phyloP scores from a whole-genome alignment of 2,888 invertebrate genomes.

The Drosophila melanosoma region DNA sequence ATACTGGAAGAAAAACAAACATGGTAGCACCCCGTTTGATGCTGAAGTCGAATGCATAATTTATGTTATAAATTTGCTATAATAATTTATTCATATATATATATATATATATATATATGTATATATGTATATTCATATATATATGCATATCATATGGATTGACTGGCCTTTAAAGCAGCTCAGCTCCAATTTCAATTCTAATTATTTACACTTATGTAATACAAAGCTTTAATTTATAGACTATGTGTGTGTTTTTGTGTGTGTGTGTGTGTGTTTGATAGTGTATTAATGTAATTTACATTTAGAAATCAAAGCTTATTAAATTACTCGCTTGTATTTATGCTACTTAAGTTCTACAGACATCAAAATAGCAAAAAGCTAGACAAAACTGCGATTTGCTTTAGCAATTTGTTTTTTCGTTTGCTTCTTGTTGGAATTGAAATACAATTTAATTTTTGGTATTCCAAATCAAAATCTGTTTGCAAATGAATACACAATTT shows the following conservation, averaged over 20 bases:
- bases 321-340: conserved; percentile 54
- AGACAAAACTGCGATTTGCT: conserved; percentile 63
- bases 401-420: conserved; percentile 37
- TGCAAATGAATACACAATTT: conserved; percentile 52
- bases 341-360: conserved; percentile 70
- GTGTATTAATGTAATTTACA: conserved; percentile 57
- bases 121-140: conserved; percentile 5
- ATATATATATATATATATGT: conserved; percentile 1
- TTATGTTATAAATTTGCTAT: conserved; percentile 39
- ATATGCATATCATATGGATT: conserved; percentile 6
- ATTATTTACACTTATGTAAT: conserved; percentile 62
- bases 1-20: conserved; percentile 39
- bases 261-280: conserved; percentile 14
- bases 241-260: conserved; percentile 7
- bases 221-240: conserved; percentile 44
- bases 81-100: conserved; percentile 1
- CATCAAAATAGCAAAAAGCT: conserved; percentile 79
- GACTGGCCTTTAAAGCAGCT: conserved; percentile 30
- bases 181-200: conserved; percentile 23
- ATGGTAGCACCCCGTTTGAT: conserved; percentile 34
- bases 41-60: conserved; percentile 15
- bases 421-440: conserved; percentile 22
- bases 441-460: conserved; percentile 34
- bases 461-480: conserved; percentile 24
- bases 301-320: conserved; percentile 57